A percentile compares a stretch with the other conserved stretches of the same genome.
These are phyloP conservation scores for Ascidia mentula DNA, from an alignment of 23 tunicate species.

Conservation along the genomic window DNA sequence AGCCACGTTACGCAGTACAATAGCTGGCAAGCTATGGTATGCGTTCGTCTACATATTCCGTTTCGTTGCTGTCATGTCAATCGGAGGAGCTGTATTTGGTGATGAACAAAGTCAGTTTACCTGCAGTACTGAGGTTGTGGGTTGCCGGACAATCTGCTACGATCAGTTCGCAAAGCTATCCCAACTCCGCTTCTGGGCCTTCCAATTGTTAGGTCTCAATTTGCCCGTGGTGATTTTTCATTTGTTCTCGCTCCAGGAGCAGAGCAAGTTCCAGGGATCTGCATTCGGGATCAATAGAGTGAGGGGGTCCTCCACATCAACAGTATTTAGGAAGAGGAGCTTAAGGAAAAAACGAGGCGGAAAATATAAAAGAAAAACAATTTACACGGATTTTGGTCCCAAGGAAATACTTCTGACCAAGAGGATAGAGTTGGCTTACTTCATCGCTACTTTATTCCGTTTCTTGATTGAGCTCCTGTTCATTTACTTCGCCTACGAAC, in stretches of 20 bases:
- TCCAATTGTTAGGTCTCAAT: conserved; percentile 44
- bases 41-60: conserved; percentile 51
- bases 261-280: neutral
- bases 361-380: neutral
- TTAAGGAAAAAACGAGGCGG: neutral
- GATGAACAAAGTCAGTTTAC: conserved; percentile 56
- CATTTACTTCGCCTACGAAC: conserved; percentile 26
- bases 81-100: conserved; percentile 60
- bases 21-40: conserved; percentile 47
- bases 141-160: conserved; percentile 70
- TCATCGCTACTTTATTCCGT: conserved; percentile 9
- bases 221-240: conserved; percentile 45
- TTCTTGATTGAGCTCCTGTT: conserved; percentile 28
- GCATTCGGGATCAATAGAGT: neutral
- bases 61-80: conserved; percentile 29
- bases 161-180: conserved; percentile 59
- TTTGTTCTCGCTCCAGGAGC: conserved; percentile 26
- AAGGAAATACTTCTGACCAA: conserved; percentile 14
- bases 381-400: conserved; percentile 17
- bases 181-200: conserved; percentile 76
- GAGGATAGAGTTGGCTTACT: conserved; percentile 31
- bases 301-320: neutral
- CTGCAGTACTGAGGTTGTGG: conserved; percentile 53
- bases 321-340: neutral
- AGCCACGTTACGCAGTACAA: conserved; percentile 21